phyloP scores from a whole-genome alignment of 2,888 invertebrate species.

The Phytoseiulus persimilis region DNA sequence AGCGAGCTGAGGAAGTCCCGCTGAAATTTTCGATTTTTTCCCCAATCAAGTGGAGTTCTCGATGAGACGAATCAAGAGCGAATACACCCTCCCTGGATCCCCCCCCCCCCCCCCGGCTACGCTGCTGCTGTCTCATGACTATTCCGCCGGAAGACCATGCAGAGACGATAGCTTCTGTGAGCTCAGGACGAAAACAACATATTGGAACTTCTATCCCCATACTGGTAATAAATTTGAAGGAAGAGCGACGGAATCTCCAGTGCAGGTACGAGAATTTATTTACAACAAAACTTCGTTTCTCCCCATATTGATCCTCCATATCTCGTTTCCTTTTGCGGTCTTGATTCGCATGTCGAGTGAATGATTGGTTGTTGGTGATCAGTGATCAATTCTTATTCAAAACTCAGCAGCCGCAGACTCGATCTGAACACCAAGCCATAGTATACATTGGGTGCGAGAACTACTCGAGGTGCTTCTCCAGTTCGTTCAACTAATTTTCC shows the following conservation, averaged over 20 bases:
- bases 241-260: not conserved
- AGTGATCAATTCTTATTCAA: not conserved
- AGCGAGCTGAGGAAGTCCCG: no score
- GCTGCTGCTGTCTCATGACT: no score
- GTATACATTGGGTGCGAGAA: not conserved
- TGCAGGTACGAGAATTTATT: conserved; percentile 39
- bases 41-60: no score
- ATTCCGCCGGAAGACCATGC: no score
- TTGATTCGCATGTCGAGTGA: not conserved
- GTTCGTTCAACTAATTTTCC: not conserved
- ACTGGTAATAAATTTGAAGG: no score
- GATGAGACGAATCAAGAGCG: no score
- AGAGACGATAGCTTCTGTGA: no score
- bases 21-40: no score
- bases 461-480: not conserved
- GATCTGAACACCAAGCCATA: not conserved
- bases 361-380: not conserved
- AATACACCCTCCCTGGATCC: no score
- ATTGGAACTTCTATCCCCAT: no score
- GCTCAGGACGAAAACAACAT: no score
- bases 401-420: not conserved
- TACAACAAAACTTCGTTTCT: not conserved
- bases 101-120: no score
- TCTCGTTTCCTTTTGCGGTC: not conserved
- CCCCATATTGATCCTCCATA: not conserved